These are phyloP conservation scores for Eueides isabella DNA, from an alignment of 1,140 invertebrate species.

Conservation along the genomic window DNA sequence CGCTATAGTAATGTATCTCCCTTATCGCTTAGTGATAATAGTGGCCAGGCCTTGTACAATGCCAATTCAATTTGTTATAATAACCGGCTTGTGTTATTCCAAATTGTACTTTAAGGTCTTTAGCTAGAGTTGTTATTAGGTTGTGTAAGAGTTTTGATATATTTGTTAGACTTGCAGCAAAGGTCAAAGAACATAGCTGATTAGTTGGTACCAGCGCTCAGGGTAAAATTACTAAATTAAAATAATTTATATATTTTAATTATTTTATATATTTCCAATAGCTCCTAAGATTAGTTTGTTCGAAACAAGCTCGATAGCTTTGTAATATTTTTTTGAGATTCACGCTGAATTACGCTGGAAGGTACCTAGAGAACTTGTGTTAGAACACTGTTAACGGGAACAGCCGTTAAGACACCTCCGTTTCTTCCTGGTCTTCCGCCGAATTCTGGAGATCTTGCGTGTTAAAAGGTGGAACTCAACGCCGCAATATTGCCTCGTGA, in stretches of 20 bases:
- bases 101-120: constrained; percentile 40
- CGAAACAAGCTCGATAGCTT: too few species aligned
- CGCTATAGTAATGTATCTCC: constrained; percentile 67
- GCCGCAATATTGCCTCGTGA: too few species aligned
- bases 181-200: constrained; percentile 72
- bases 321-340: too few species aligned
- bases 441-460: too few species aligned
- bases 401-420: too few species aligned
- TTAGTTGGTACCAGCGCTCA: constrained; percentile 45
- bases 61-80: constrained; percentile 45
- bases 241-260: not conserved
- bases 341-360: too few species aligned
- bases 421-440: too few species aligned
- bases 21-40: constrained; percentile 65
- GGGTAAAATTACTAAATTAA: constrained; percentile 39
- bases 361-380: too few species aligned
- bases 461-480: too few species aligned
- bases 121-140: constrained; percentile 39
- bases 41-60: constrained; percentile 47
- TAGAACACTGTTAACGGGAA: too few species aligned
- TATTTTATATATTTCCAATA: too few species aligned
- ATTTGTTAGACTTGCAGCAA: constrained; percentile 41
- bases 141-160: constrained; percentile 24
- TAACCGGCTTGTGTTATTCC: constrained; percentile 22
- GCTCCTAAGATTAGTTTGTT: too few species aligned